A percentile compares a stretch with the other conserved stretches of the same genome.
Conservation (phyloP, 2,888 invertebrate genomes). For the Scelioninae gen. 1 region DNA sequence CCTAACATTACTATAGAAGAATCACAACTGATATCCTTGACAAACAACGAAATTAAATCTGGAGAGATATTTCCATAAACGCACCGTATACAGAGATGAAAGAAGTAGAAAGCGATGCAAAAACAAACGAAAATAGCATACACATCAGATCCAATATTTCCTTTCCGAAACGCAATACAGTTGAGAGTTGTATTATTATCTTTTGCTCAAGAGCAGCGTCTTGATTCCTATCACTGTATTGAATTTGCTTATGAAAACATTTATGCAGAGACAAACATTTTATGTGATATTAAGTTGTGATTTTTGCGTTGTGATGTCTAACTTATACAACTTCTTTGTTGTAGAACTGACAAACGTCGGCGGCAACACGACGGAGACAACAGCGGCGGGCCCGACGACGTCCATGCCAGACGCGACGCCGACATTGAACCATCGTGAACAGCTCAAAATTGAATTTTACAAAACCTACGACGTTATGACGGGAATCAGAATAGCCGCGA, state of each 20-base stretch:
- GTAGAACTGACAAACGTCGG: conserved; percentile 80
- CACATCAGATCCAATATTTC: conserved; percentile 29
- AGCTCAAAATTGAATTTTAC: conserved; percentile 92
- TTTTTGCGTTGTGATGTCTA: background rate
- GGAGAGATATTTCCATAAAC: conserved; percentile 29
- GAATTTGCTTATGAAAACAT: conserved; percentile 6
- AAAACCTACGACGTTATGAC: conserved; percentile 97
- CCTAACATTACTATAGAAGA: background rate
- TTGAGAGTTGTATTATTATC: conserved; percentile 13
- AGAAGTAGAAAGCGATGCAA: background rate
- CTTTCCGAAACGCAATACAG: conserved; percentile 39
- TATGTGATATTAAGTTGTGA: conserved; percentile 4
- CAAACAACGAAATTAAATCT: conserved; percentile 23
- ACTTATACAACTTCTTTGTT: conserved; percentile 45
- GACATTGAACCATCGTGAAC: conserved; percentile 87
- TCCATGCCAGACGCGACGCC: conserved; percentile 83
- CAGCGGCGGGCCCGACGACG: conserved; percentile 83
- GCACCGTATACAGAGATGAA: background rate
- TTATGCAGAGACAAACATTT: background rate
- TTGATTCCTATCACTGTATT: conserved; percentile 27
- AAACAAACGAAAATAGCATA: conserved; percentile 21
- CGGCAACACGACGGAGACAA: conserved; percentile 83
- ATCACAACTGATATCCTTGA: conserved; percentile 1
- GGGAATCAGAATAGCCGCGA: conserved; percentile 95
- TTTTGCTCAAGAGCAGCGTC: background rate